Conservation (phyloP, 2,888 invertebrate species). For the Eupeodes latifasciatus region DNA sequence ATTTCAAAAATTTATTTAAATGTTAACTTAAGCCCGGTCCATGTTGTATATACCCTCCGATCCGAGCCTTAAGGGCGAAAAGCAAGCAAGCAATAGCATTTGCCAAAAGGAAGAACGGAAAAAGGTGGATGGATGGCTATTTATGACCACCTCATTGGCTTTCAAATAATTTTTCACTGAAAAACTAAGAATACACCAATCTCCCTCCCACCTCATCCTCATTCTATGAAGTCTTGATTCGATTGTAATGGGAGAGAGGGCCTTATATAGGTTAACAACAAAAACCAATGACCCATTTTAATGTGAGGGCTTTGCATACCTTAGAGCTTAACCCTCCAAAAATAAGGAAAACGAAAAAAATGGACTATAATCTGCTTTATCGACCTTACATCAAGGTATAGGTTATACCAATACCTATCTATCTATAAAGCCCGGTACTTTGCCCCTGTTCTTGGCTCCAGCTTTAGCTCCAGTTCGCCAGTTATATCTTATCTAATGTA, state of each 20-base stretch:
- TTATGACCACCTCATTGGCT: conserved; percentile 74
- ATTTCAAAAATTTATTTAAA: conserved; percentile 64
- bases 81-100: conserved; percentile 23
- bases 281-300: conserved; percentile 74
- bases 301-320: conserved; percentile 63
- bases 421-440: conserved; percentile 13
- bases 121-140: conserved; percentile 65
- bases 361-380: conserved; percentile 45
- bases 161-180: conserved; percentile 64
- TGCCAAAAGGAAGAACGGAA: conserved; percentile 58
- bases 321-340: conserved; percentile 33
- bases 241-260: not conserved
- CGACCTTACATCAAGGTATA: conserved; percentile 21
- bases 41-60: not conserved
- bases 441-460: conserved; percentile 46
- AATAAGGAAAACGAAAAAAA: not conserved
- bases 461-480: not conserved
- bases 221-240: not conserved
- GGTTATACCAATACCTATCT: not conserved
- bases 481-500: conserved; percentile 72
- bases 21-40: conserved; percentile 42
- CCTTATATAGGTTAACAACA: conserved; percentile 21
- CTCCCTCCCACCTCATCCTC: too few species aligned
- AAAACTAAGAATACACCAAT: conserved; percentile 25
- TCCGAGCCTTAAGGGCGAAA: not conserved